A percentile compares a stretch with the other conserved stretches of the same genome.
Conservation (phyloP, 2,888 invertebrate species). For the Dryococelus australis region DNA sequence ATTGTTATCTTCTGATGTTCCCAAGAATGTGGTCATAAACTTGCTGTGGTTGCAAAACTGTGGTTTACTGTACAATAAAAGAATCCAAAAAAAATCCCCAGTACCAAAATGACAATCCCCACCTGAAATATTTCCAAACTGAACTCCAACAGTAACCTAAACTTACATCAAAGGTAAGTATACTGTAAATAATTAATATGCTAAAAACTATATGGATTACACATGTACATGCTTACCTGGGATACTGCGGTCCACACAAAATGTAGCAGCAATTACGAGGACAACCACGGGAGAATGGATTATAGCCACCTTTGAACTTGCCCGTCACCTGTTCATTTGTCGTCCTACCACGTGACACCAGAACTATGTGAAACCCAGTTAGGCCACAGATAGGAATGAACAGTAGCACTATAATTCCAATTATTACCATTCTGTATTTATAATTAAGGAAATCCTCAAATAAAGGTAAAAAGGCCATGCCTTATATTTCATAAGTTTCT, state of each 20-base stretch:
- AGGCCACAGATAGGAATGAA: constrained; percentile 97
- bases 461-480: neutral
- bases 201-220: no score
- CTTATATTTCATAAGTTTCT: neutral
- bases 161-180: no score
- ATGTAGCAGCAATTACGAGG: constrained; percentile 94
- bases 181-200: no score
- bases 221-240: constrained; percentile 72
- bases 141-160: no score
- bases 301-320: constrained; percentile 98
- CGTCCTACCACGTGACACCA: constrained; percentile 95
- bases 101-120: no score
- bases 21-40: no score
- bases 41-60: no score
- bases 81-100: no score
- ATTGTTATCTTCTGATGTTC: no score
- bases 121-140: no score
- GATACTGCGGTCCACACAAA: constrained; percentile 96
- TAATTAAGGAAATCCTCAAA: constrained; percentile 52
- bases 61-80: no score
- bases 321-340: constrained; percentile 99
- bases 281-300: constrained; percentile 97
- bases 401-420: constrained; percentile 89
- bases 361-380: constrained; percentile 97
- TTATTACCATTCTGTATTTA: constrained; percentile 78